phyloP scores from a whole-genome alignment of 1,140 invertebrate species.

The Harlomillsia oculata region DNA sequence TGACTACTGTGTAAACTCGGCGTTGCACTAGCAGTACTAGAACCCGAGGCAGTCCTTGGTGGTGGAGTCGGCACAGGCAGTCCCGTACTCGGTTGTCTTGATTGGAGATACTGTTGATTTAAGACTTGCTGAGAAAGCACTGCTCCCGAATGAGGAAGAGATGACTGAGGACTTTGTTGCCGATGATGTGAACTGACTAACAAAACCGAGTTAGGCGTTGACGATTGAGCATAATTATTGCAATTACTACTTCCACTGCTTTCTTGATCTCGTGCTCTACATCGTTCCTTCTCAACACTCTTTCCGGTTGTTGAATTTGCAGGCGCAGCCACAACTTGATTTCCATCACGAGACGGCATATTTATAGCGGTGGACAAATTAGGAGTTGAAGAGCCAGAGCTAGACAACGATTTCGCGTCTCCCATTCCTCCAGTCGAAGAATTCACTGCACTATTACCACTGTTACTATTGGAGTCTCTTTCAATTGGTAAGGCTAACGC shows the following conservation, averaged over 20 bases:
- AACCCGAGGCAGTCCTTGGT: no score
- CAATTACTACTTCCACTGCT: constrained; percentile 14
- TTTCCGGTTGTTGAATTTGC: constrained; percentile 28
- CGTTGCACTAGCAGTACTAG: no score
- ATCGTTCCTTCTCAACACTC: neutral
- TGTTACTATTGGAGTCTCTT: constrained; percentile 7
- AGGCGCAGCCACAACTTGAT: constrained; percentile 28
- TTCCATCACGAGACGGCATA: neutral
- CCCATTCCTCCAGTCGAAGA: neutral
- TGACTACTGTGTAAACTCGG: no score
- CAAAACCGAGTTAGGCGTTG: constrained; percentile 5
- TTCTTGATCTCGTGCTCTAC: constrained; percentile 4
- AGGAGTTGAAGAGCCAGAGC: constrained; percentile 25
- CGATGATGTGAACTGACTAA: constrained; percentile 1
- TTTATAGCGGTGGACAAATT: constrained; percentile 7
- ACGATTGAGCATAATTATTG: constrained; percentile 10
- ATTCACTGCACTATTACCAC: constrained; percentile 3
- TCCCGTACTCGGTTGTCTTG: no score
- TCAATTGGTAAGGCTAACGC: constrained; percentile 5
- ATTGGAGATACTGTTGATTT: no score
- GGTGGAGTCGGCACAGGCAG: no score
- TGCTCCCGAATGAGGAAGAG: neutral
- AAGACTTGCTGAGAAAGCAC: no score
- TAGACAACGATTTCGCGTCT: constrained; percentile 9
- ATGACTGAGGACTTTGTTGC: constrained; percentile 11